These are phyloP conservation scores for Amia ocellicauda DNA, from an alignment of 2,113 vertebrate genomes.

Conservation along the genomic window DNA sequence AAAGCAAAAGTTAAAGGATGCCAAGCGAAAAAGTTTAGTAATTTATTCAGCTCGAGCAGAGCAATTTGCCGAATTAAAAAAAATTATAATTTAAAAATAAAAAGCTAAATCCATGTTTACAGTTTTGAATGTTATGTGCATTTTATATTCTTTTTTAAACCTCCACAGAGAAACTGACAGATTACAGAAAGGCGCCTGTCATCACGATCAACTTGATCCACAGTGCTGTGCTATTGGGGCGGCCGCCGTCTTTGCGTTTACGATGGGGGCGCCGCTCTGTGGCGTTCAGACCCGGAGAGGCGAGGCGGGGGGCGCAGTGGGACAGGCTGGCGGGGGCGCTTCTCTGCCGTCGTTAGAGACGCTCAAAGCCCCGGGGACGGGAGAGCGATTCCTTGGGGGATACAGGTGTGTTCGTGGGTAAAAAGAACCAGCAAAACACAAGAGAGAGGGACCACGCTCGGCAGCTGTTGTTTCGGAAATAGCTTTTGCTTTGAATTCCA, in stretches of 20 bases:
- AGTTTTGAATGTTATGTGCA: constrained; percentile 32
- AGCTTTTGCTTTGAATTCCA: constrained; percentile 36
- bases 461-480: constrained; percentile 17
- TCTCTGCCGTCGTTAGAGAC: not conserved
- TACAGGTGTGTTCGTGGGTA: constrained; percentile 21
- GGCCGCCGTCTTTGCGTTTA: not conserved
- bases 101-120: constrained; percentile 24
- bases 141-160: constrained; percentile 18
- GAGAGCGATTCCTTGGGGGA: constrained; percentile 8
- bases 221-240: not conserved
- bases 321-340: not conserved
- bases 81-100: constrained; percentile 20
- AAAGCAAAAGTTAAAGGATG: constrained; percentile 63
- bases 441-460: constrained; percentile 14
- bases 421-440: not conserved
- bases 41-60: constrained; percentile 56
- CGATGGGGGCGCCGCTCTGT: not conserved
- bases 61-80: constrained; percentile 51
- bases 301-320: not conserved
- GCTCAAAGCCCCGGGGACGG: not conserved
- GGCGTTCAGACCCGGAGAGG: not conserved
- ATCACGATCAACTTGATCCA: not conserved
- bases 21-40: constrained; percentile 62
- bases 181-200: constrained; percentile 22
- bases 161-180: constrained; percentile 28